These are phyloP conservation scores for Chironex yamaguchii DNA, from an alignment of 30 jellyfish, hydroid and myxozoan genomes.

Conservation along the genomic window DNA sequence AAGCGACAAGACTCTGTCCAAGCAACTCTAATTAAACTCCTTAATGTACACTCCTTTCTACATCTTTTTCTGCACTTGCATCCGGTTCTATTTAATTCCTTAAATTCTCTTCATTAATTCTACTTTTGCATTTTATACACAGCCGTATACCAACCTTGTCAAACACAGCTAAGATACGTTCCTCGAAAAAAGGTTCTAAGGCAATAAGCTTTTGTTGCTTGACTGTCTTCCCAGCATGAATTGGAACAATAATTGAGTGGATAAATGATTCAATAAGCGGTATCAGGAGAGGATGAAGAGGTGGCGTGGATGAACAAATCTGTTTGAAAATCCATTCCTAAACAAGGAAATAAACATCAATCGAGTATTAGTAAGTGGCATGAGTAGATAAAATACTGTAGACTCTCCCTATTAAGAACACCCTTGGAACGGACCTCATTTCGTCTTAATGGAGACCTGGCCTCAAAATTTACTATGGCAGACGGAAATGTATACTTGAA, in stretches of 20 bases:
- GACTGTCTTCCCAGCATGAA: conserved; percentile 77
- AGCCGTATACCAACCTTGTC: background rate
- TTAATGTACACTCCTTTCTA: too few species aligned
- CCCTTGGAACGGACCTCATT: too few species aligned
- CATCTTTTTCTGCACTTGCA: background rate
- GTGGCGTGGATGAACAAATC: conserved; percentile 82
- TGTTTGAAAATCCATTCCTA: conserved; percentile 94
- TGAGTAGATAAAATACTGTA: too few species aligned
- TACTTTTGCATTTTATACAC: background rate
- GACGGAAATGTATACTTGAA: too few species aligned
- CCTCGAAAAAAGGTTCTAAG: conserved; percentile 85
- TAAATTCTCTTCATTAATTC: background rate
- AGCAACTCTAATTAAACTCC: too few species aligned
- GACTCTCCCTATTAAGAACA: too few species aligned
- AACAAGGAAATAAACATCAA: background rate
- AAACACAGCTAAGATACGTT: conserved; percentile 62
- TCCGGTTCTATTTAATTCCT: background rate
- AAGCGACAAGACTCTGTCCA: too few species aligned
- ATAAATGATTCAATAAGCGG: conserved; percentile 90
- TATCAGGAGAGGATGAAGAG: conserved; percentile 90
- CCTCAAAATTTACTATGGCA: too few species aligned
- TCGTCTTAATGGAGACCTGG: too few species aligned
- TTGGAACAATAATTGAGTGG: conserved; percentile 85
- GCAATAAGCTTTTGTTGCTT: conserved; percentile 80
- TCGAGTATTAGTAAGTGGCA: too few species aligned